Conservation (phyloP, 2,797 vertebrate genomes). For the Cossypha dichroa region DNA sequence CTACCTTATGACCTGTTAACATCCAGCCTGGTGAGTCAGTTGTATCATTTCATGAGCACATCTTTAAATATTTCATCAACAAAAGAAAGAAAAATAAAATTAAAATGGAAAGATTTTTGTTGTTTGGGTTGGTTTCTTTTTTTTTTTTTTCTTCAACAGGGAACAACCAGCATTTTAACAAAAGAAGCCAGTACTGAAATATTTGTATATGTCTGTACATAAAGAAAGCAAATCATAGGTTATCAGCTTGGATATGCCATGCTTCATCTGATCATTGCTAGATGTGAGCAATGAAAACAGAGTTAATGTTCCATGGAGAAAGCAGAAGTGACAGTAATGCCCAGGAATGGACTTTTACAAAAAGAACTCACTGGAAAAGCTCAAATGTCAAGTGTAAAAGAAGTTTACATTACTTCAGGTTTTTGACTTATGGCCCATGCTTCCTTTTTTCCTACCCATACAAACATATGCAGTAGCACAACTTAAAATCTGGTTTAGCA, state of each 20-base stretch:
- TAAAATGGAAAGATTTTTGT: neutral
- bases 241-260: slow-evolving; percentile 50
- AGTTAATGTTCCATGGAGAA: slow-evolving; percentile 44
- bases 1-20: neutral
- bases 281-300: slow-evolving; percentile 53
- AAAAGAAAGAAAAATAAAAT: neutral
- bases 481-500: neutral
- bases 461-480: neutral
- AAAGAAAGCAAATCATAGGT: slow-evolving; percentile 41
- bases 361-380: slow-evolving; percentile 40
- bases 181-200: neutral
- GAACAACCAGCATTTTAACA: neutral
- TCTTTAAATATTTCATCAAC: neutral
- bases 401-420: slow-evolving; percentile 35
- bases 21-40: neutral
- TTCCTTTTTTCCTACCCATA: neutral
- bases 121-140: neutral
- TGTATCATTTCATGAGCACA: neutral
- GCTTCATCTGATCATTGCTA: slow-evolving; percentile 31
- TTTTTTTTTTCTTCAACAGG: neutral
- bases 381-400: slow-evolving; percentile 48
- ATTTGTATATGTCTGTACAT: neutral
- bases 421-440: neutral
- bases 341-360: slow-evolving; percentile 46
- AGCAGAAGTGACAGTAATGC: slow-evolving; percentile 51